phyloP scores from a whole-genome alignment of 2,888 invertebrate genomes.

The Amphipoea lucens region DNA sequence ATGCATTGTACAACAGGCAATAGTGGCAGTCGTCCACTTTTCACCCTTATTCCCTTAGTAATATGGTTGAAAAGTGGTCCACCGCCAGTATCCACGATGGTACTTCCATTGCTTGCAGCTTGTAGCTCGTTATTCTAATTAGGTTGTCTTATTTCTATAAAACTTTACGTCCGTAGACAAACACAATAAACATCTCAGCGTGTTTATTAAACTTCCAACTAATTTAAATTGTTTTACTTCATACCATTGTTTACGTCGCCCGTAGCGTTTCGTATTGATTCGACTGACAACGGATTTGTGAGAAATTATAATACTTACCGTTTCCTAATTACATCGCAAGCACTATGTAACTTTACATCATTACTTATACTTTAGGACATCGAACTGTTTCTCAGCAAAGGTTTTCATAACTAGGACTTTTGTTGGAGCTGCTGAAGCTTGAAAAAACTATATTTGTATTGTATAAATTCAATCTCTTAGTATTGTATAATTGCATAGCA shows the following conservation, averaged over 20 bases:
- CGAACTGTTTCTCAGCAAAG: no score
- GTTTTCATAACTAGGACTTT: no score
- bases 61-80: background rate
- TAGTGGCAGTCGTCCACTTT: background rate
- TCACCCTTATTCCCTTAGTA: background rate
- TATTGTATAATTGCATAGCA: no score
- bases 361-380: no score
- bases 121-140: background rate
- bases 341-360: no score
- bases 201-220: constrained; percentile 12
- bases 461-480: no score
- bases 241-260: constrained; percentile 20
- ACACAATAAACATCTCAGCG: constrained; percentile 9
- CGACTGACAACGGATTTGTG: background rate
- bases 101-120: no score
- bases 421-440: no score
- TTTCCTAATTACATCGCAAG: no score
- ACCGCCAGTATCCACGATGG: background rate
- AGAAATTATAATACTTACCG: background rate
- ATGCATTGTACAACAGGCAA: no score
- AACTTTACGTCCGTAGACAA: background rate
- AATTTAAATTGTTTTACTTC: constrained; percentile 14
- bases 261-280: constrained; percentile 25
- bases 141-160: constrained; percentile 3
- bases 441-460: no score